phyloP scores from a whole-genome alignment of 2,113 vertebrate species.

The Gymnogyps californianus region DNA sequence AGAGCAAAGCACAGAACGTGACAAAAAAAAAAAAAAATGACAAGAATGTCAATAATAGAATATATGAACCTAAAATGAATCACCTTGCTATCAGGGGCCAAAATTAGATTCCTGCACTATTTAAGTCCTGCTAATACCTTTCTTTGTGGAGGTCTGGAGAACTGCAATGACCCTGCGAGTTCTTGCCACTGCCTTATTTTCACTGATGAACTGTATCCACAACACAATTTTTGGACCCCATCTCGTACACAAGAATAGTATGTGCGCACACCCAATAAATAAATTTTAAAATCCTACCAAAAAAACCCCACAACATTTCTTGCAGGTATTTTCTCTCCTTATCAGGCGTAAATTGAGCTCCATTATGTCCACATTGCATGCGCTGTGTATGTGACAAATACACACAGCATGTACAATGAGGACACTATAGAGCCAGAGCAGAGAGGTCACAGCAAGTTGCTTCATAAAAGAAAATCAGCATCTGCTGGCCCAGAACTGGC shows the following conservation, averaged over 20 bases:
- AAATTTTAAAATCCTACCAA: background rate
- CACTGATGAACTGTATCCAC: too few relatives aligned
- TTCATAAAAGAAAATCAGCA: background rate
- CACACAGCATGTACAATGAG: conserved; percentile 80
- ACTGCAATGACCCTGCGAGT: background rate
- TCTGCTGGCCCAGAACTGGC: background rate
- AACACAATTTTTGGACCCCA: background rate
- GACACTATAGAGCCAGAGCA: conserved; percentile 48
- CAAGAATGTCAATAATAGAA: background rate
- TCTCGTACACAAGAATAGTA: background rate
- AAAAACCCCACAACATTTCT: background rate
- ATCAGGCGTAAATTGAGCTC: conserved; percentile 34
- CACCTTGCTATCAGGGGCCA: background rate
- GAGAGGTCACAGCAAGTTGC: background rate
- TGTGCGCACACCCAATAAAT: accelerated
- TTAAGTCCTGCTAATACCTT: background rate
- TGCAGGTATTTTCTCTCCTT: background rate
- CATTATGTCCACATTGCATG: conserved; percentile 76
- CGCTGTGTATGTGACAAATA: conserved; percentile 73
- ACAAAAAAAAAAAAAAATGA: background rate
- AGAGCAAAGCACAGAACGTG: background rate
- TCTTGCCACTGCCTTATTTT: background rate
- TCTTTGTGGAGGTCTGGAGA: background rate
- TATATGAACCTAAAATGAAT: background rate
- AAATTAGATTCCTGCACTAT: background rate